phyloP scores from a whole-genome alignment of 2,797 vertebrate species.

The Glossophaga mutica region DNA sequence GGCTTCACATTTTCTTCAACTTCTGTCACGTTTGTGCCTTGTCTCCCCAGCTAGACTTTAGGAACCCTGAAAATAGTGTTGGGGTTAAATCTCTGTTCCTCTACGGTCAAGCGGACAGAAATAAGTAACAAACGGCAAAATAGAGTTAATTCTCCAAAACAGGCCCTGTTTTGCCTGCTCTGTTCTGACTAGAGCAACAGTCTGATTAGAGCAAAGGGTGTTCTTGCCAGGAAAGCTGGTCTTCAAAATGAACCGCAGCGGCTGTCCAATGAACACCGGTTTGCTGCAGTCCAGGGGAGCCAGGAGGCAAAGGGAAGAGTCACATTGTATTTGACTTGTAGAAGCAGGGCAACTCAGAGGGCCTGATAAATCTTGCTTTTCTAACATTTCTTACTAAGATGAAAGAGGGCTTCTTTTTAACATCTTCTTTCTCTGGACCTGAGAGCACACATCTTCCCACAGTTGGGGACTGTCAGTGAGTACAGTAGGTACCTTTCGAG shows the following conservation, averaged over 20 bases:
- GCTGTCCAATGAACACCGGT: not conserved
- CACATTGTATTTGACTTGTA: not conserved
- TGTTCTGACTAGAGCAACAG: not conserved
- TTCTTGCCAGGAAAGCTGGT: not conserved
- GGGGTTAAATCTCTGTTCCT: not conserved
- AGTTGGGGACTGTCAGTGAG: not conserved
- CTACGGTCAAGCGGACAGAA: not conserved
- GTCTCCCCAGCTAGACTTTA: not conserved
- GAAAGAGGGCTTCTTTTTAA: not conserved
- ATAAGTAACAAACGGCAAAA: not conserved
- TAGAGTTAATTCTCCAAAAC: not conserved
- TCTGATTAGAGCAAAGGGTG: not conserved
- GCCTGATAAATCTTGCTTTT: not conserved
- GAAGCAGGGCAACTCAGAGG: not conserved
- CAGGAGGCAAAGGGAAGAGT: not conserved
- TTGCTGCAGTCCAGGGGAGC: too few species aligned
- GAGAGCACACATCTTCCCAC: not conserved
- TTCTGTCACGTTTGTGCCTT: not conserved
- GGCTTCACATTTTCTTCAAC: not conserved
- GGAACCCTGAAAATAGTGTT: not conserved
- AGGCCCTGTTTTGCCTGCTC: not conserved
- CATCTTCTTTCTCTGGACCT: not conserved
- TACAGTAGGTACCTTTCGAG: not conserved
- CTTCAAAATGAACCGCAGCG: not conserved
- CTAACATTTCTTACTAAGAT: not conserved